Percentiles rank a stretch among this genome's conserved stretches.
Conservation (phyloP, 1,140 invertebrate genomes). For the Stenopsyche tienmushanensis region DNA sequence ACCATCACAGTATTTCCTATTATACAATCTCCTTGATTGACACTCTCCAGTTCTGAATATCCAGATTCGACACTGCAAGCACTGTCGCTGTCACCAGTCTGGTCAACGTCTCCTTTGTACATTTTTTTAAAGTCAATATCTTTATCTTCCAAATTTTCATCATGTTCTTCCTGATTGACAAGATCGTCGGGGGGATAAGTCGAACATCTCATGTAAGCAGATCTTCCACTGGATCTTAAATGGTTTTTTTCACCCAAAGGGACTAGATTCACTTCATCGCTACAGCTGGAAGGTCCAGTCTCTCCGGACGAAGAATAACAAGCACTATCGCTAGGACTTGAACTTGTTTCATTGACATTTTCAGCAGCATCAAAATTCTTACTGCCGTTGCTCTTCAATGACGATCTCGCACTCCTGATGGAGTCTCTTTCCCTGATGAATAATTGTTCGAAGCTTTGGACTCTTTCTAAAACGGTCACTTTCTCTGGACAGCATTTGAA, state of each 20-base stretch:
- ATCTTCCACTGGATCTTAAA: background rate
- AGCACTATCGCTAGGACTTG: constrained; percentile 32
- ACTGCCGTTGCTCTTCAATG: constrained; percentile 17
- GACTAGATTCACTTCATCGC: constrained; percentile 52
- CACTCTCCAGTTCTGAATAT: constrained; percentile 55
- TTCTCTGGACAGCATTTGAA: constrained; percentile 43
- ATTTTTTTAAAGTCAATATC: constrained; percentile 46
- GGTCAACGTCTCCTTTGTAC: constrained; percentile 50
- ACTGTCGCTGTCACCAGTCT: constrained; percentile 56
- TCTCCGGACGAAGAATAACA: constrained; percentile 32
- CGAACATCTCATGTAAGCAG: constrained; percentile 45
- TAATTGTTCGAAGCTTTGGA: constrained; percentile 44
- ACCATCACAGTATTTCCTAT: constrained; percentile 38
- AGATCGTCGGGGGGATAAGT: constrained; percentile 49
- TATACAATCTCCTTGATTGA: constrained; percentile 30
- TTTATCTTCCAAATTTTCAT: background rate
- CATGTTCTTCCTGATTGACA: constrained; percentile 18
- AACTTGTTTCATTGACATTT: constrained; percentile 3
- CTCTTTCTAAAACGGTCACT: constrained; percentile 44
- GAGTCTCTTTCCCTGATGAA: constrained; percentile 42
- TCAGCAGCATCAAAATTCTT: background rate
- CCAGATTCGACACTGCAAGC: constrained; percentile 60
- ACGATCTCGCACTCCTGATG: constrained; percentile 26
- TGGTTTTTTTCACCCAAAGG: constrained; percentile 52
- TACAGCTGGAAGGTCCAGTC: constrained; percentile 25